Conservation (phyloP, 2,113 vertebrate genomes). For the Solenodon paradoxus region DNA sequence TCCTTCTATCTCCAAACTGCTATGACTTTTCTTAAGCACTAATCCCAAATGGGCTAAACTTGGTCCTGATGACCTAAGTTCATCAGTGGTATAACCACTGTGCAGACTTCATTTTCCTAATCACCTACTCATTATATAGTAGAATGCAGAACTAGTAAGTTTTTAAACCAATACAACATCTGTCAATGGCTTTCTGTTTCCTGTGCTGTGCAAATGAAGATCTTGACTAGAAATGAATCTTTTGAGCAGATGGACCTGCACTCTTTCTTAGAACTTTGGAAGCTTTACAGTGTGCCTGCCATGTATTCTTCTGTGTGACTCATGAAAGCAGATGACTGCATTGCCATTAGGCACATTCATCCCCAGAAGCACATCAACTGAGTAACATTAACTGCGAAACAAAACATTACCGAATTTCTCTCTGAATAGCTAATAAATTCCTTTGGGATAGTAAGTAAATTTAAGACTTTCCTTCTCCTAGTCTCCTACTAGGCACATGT, state of each 20-base stretch:
- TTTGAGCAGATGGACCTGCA: conserved; percentile 64
- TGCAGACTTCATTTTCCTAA: not conserved
- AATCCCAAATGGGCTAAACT: not conserved
- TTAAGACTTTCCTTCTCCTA: not conserved
- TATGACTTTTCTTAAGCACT: not conserved
- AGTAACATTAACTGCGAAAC: not conserved
- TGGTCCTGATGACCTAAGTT: not conserved
- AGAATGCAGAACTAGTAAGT: conserved; percentile 36
- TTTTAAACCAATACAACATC: conserved; percentile 56
- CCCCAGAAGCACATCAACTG: not conserved
- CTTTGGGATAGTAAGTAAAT: not conserved
- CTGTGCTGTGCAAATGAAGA: not conserved
- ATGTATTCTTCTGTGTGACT: not conserved
- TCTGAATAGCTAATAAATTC: not conserved
- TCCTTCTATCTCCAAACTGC: not conserved
- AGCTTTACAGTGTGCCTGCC: conserved; percentile 42
- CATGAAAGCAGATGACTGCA: conserved; percentile 45
- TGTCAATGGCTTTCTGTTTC: conserved; percentile 48
- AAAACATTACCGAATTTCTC: not conserved
- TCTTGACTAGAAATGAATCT: conserved; percentile 56
- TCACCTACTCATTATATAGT: conserved; percentile 1
- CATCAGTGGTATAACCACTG: not conserved
- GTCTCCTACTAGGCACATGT: not conserved
- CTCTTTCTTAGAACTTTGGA: conserved; percentile 70
- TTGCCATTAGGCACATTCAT: not conserved